A percentile compares a stretch with the other conserved stretches of the same genome.
Conservation (phyloP, 2,888 invertebrate species). For the Helleia helle region DNA sequence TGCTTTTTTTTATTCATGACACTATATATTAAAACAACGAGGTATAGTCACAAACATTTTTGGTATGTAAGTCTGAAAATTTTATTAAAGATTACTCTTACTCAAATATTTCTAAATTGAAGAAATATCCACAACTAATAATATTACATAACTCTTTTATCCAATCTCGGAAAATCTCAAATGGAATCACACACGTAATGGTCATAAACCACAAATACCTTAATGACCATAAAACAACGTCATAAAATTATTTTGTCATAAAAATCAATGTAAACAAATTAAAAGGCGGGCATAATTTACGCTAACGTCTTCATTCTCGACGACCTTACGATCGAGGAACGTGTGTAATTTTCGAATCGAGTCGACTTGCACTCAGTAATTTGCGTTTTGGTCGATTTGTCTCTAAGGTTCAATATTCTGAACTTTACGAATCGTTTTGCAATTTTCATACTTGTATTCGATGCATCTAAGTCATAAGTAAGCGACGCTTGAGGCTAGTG, state of each 20-base stretch:
- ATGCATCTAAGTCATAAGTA: conserved; percentile 44
- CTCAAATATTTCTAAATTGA: too few relatives aligned
- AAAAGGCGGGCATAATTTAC: conserved; percentile 50
- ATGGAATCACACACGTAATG: too few relatives aligned
- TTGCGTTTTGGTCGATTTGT: conserved; percentile 59
- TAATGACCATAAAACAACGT: conserved; percentile 21
- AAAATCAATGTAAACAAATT: conserved; percentile 65
- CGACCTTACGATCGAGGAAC: conserved; percentile 53
- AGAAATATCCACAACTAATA: too few relatives aligned
- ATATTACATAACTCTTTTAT: too few relatives aligned
- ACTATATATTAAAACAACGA: too few relatives aligned
- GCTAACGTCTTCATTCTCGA: conserved; percentile 70
- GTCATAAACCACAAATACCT: conserved; percentile 16
- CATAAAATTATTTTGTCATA: conserved; percentile 59
- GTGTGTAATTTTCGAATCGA: conserved; percentile 55
- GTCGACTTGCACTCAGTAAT: conserved; percentile 52
- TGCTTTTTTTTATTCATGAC: too few relatives aligned
- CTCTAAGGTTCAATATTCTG: conserved; percentile 27
- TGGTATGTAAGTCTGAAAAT: too few relatives aligned
- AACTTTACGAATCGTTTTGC: conserved; percentile 35
- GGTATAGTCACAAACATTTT: too few relatives aligned
- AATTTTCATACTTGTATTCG: conserved; percentile 54
- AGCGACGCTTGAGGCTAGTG: conserved; percentile 61
- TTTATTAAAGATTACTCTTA: too few relatives aligned
- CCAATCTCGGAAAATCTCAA: too few relatives aligned